Base-by-base conservation (phyloP, 2,888 invertebrate species). In the Tinea semifulvella region DNA sequence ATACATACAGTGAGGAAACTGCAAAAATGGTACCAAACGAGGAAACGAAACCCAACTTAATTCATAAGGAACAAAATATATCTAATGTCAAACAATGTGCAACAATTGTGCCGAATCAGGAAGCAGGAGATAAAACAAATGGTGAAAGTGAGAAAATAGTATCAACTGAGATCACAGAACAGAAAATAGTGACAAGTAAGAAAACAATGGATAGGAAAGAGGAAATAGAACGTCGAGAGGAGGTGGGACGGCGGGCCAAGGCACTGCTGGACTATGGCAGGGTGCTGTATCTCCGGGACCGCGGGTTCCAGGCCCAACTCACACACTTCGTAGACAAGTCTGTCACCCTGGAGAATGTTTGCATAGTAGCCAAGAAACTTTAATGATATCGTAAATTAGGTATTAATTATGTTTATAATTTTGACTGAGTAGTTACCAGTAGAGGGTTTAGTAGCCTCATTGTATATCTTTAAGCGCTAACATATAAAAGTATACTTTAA, bases 331-430 rank as follows among this genome's bases (percentile, higher is more conserved):
- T 90, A 43, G 73, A 85, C 5, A 57, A 68, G 2, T 67, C 74
- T 14, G 80, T 90, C 7, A 91, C 94, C 0, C 79, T 88, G 20
- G 94, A 94, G 69, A 94, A 94, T 74, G 83, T 91, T 43, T 91
- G 90, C 59, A 84, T 94, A 44, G 66, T 93, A 22, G 92, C 88
- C 16, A 63, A 53, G 22, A 75, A 63, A 42, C 40, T 3, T 35
- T 35, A 28, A 11, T 22, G 25, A 7, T 22, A 22, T 22, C 6
- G 5, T 22, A 8, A 22, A 22, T 22, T 22, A n/a, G n/a, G n/a
- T n/a, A n/a, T n/a, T n/a, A n/a, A n/a, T n/a, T n/a, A n/a, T n/a
- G n/a, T n/a, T n/a, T n/a, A n/a, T n/a, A n/a, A n/a, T n/a, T n/a
- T n/a, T n/a, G n/a, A n/a, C n/a, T n/a, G n/a, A n/a, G 13, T 3